Evolutionary conservation across 2,888 invertebrate species (phyloP).

Genomic region (Apeira syringaria): DNA sequence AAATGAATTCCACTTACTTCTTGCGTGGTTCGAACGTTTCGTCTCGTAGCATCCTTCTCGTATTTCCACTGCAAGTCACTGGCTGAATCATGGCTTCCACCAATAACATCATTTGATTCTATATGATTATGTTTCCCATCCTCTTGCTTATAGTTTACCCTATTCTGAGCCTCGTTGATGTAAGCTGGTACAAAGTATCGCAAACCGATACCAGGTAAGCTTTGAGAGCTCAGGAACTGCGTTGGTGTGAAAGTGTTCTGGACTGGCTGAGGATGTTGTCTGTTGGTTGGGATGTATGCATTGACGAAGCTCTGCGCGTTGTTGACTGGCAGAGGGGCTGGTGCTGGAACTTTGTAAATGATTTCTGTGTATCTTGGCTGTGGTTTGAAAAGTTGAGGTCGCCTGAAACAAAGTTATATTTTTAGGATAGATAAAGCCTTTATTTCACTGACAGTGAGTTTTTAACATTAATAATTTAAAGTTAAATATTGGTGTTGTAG

Average conservation of each 20-base stretch:
- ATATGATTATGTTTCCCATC: conserved; percentile 65
- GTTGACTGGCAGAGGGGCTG: conserved; percentile 48
- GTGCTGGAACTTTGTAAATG: conserved; percentile 48
- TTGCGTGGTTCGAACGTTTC: conserved; percentile 51
- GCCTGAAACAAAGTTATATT: too few species aligned
- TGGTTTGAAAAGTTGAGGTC: conserved; percentile 67
- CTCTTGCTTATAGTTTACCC: conserved; percentile 51
- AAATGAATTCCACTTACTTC: too few species aligned
- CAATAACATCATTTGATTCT: conserved; percentile 55
- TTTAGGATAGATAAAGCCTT: too few species aligned
- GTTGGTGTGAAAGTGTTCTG: conserved; percentile 55
- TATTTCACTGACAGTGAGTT: too few species aligned
- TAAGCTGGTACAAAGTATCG: conserved; percentile 68
- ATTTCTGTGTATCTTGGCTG: conserved; percentile 70
- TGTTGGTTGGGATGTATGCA: conserved; percentile 58
- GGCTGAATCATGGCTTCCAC: conserved; percentile 43
- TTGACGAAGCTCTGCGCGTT: conserved; percentile 72
- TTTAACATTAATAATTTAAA: too few species aligned
- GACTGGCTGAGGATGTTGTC: conserved; percentile 43
- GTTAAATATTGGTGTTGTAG: too few species aligned
- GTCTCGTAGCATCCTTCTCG: conserved; percentile 64
- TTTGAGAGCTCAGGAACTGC: conserved; percentile 65
- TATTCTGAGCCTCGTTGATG: conserved; percentile 41
- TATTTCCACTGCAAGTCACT: conserved; percentile 68
- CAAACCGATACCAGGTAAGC: conserved; percentile 66